Base-by-base conservation (phyloP, 2,113 vertebrate species). In the Indicator maculatus region DNA sequence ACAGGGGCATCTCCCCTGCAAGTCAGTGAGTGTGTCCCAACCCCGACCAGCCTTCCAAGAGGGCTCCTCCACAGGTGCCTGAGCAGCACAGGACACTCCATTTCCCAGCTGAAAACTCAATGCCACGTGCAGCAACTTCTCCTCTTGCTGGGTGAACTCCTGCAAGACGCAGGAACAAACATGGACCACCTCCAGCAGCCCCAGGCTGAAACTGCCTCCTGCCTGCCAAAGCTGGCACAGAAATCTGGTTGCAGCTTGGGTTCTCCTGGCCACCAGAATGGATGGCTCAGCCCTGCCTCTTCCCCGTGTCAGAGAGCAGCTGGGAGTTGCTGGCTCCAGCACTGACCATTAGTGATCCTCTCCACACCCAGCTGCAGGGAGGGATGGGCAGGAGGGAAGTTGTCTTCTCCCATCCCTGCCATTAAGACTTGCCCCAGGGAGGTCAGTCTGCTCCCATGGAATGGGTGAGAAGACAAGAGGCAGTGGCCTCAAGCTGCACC, bases 121-220 rank as follows among this genome's bases (percentile, higher is more conserved):
- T 1, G 0, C 52, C 45, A 81, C 45, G 38, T 16, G 4, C 89
- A 71, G 11, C 47, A 16, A 11, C 36, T 13, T 31, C 52, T 60
- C 30, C 41, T 69, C 63, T 8, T 8, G 4, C 44, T 53, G 80
- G 24, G 24, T 6, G 47, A 82, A 30, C 36, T 0, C 0, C 16
- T 21, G 59, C 55, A 20, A 21, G 44, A 6, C 23, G 20, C 47
- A 12, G 76, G 1, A 6, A 50, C 53, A 12, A 72, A 88, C 47
- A 9, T 0, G 20, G n/a, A 59, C 21, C 60, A 4, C 11, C 21
- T 39, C 33, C 81, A 36, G 77, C 27, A 30, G 33, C 0, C 26
- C 44, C 5, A 9, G 55, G 8, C 45, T 9, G 50, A 39, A 86
- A 65, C 7, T 2, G 26, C 6, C 33, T 31, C 28, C 80, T 5